Evolutionary conservation across 2,113 vertebrate species (phyloP).

Genomic region (Pterocles gutturalis): DNA sequence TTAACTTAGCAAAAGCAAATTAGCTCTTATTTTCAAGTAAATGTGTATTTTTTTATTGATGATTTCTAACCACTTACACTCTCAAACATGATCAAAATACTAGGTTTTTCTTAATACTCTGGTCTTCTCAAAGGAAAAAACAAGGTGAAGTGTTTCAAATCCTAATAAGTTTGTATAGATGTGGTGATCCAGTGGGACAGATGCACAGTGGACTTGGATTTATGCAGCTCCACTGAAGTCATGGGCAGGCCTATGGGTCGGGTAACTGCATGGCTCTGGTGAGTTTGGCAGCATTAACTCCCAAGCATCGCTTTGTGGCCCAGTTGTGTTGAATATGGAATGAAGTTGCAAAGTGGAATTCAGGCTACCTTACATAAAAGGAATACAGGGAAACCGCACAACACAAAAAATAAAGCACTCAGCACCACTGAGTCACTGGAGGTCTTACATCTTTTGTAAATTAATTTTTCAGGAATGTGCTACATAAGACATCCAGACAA

Average conservation of each 20-base stretch:
- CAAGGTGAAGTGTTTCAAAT: not conserved
- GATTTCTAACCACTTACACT: not conserved
- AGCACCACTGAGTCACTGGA: not conserved
- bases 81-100: not conserved
- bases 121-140: not conserved
- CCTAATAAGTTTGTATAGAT: not conserved
- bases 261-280: not conserved
- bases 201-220: not conserved
- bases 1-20: not conserved
- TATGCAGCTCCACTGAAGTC: not conserved
- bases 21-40: not conserved
- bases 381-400: fast-evolving
- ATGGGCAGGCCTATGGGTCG: not conserved
- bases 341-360: not conserved
- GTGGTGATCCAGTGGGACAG: not conserved
- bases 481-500: not conserved
- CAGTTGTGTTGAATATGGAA: not conserved
- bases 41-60: not conserved
- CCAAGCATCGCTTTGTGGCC: not conserved
- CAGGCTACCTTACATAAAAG: not conserved
- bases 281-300: not conserved
- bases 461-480: not conserved
- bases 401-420: not conserved
- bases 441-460: not conserved
- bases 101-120: not conserved